A percentile compares a stretch with the other conserved stretches of the same genome.
Conservation (phyloP, 2,888 invertebrate species). For the Amorpha juglandis region DNA sequence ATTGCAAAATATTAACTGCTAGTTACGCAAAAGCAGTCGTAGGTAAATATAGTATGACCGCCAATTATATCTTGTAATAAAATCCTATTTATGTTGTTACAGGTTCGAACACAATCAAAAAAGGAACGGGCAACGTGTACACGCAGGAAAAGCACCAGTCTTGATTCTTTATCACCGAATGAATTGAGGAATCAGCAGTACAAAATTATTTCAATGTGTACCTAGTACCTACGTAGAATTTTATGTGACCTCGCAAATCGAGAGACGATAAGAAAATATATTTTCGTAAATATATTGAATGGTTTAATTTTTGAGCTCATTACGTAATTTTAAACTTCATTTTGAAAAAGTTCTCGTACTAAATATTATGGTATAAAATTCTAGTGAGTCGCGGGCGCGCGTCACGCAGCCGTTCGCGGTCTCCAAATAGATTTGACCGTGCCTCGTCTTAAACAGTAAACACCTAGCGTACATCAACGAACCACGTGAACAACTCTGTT, state of each 20-base stretch:
- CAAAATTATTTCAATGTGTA: slow-evolving; percentile 26
- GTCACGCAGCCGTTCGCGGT: slow-evolving; percentile 53
- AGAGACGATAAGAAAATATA: slow-evolving; percentile 39
- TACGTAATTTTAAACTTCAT: neutral
- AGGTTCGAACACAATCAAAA: slow-evolving; percentile 65
- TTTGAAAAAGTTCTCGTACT: slow-evolving; percentile 26
- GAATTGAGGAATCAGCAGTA: slow-evolving; percentile 10
- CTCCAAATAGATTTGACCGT: slow-evolving; percentile 73
- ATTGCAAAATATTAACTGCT: slow-evolving; percentile 42
- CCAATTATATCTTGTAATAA: neutral
- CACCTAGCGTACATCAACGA: slow-evolving; percentile 39
- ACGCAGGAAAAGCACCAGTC: slow-evolving; percentile 77
- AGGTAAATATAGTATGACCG: slow-evolving; percentile 27
- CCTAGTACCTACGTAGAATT: slow-evolving; percentile 2
- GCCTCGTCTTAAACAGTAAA: slow-evolving; percentile 53
- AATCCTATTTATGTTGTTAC: slow-evolving; percentile 54
- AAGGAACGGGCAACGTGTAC: slow-evolving; percentile 77
- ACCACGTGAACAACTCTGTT: slow-evolving; percentile 48
- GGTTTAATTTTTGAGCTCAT: slow-evolving; percentile 5
- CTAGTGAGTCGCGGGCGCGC: slow-evolving; percentile 45
- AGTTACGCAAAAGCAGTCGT: slow-evolving; percentile 49
- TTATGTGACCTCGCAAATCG: slow-evolving; percentile 64
- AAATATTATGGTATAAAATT: slow-evolving; percentile 42
- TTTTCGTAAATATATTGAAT: slow-evolving; percentile 36
- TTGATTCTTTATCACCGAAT: slow-evolving; percentile 35